These are phyloP conservation scores for Arenaria interpres DNA, from an alignment of 2,113 vertebrate species.

Conservation along the genomic window DNA sequence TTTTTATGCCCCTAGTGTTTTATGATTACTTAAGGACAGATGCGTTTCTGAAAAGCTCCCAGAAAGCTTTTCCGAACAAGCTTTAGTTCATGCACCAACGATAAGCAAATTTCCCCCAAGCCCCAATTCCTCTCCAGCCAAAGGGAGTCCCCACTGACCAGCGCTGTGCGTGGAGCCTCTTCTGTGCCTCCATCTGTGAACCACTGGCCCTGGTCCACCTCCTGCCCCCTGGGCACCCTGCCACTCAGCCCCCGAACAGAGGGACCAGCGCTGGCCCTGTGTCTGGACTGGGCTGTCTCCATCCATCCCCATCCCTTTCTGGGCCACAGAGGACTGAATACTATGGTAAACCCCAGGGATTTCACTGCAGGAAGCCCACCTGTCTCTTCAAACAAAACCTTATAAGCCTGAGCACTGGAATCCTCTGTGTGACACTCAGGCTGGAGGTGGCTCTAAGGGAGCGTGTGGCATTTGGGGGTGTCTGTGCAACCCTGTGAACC, in stretches of 20 bases:
- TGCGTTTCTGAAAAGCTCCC: neutral
- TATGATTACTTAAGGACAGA: neutral
- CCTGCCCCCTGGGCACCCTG: neutral
- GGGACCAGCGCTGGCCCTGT: neutral
- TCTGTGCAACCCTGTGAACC: neutral
- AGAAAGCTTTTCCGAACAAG: neutral
- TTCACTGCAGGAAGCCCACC: neutral
- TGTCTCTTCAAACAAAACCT: neutral
- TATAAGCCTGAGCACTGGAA: neutral
- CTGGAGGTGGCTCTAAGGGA: neutral
- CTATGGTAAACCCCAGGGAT: neutral
- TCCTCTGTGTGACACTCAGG: neutral
- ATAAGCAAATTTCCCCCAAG: neutral
- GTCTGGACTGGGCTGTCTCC: neutral
- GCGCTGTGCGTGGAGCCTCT: accelerated
- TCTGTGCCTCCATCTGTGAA: neutral
- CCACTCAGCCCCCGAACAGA: neutral
- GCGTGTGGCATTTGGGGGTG: neutral
- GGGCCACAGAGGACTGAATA: neutral
- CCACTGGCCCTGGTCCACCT: neutral
- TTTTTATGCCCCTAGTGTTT: neutral
- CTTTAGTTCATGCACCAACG: neutral
- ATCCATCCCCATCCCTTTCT: neutral
- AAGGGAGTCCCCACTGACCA: neutral
- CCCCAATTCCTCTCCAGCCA: neutral